A percentile compares a stretch with the other conserved stretches of the same genome.
phyloP scores from a whole-genome alignment of 2,888 invertebrate genomes.

The Cephus pulcher region DNA sequence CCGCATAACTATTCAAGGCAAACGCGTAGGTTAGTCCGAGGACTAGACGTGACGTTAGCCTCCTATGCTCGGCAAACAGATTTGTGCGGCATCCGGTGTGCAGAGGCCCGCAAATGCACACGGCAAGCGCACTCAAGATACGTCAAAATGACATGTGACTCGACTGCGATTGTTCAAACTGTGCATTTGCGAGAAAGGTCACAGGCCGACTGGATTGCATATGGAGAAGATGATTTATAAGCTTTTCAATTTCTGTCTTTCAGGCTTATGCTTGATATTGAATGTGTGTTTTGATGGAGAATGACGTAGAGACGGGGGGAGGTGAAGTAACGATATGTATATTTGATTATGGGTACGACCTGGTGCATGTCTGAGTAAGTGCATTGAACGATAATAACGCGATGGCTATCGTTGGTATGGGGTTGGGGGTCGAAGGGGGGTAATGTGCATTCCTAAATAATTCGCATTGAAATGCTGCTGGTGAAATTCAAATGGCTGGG shows the following conservation, averaged over 20 bases:
- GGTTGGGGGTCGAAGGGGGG: neutral
- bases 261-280: neutral
- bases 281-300: neutral
- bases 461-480: neutral
- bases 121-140: neutral
- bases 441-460: neutral
- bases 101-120: neutral
- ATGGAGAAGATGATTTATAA: neutral
- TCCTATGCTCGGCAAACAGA: conserved; percentile 5
- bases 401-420: neutral
- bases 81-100: neutral
- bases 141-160: neutral
- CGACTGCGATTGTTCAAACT: neutral
- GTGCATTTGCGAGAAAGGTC: neutral
- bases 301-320: neutral
- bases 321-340: neutral
- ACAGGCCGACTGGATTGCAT: neutral
- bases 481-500: neutral
- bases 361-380: neutral
- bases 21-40: conserved; percentile 27
- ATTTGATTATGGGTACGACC: neutral
- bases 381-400: neutral
- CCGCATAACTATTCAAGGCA: conserved; percentile 46
- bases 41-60: neutral
- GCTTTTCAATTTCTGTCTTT: neutral